Percentiles rank a stretch among this genome's conserved stretches.
Conservation (phyloP, 2,113 vertebrate species). For the Dermatemys mawii region DNA sequence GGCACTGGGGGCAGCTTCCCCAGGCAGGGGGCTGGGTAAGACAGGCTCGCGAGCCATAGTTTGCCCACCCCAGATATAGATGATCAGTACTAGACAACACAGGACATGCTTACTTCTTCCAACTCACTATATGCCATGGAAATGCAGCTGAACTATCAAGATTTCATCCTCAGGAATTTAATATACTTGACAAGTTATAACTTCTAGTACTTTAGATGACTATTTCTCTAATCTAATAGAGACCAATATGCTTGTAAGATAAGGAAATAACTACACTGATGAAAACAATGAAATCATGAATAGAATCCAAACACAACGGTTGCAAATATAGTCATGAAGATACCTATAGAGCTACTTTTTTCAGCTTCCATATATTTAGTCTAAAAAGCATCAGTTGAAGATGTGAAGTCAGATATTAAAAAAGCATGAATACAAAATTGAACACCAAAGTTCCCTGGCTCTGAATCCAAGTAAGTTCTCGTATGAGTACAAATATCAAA, state of each 20-base stretch:
- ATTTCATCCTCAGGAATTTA: background rate
- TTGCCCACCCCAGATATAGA: too few relatives aligned
- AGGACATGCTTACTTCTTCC: background rate
- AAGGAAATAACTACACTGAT: accelerated
- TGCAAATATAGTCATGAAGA: background rate
- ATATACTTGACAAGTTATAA: background rate
- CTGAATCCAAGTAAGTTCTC: background rate
- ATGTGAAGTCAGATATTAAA: too few relatives aligned
- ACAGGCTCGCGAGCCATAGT: too few relatives aligned
- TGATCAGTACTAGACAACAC: background rate
- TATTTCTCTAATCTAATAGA: background rate
- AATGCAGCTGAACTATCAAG: background rate
- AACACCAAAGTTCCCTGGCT: background rate
- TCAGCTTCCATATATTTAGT: too few relatives aligned
- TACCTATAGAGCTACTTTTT: too few relatives aligned
- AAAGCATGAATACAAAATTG: too few relatives aligned
- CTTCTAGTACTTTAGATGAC: background rate
- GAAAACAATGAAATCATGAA: background rate
- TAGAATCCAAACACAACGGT: background rate
- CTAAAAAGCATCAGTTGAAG: too few relatives aligned
- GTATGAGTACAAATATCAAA: background rate
- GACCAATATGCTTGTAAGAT: background rate
- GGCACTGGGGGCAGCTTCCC: too few relatives aligned
- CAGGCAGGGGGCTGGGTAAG: too few relatives aligned
- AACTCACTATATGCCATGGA: background rate